Evolutionary conservation across 1,140 invertebrate species (phyloP).

Genomic region (Eriocheir sinensis): DNA sequence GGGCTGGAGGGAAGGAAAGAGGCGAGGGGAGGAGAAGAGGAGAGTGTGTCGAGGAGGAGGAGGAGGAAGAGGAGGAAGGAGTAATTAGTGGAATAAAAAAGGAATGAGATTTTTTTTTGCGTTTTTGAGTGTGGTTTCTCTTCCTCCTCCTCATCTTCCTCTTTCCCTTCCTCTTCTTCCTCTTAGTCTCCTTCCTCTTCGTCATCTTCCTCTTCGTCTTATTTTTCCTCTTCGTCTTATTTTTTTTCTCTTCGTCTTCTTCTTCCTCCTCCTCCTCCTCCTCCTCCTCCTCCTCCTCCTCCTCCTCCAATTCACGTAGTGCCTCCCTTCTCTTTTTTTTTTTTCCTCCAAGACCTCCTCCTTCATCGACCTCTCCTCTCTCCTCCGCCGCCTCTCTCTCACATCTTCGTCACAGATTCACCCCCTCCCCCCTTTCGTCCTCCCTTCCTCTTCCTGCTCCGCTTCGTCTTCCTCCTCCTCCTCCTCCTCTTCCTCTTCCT

Average conservation of each 20-base stretch:
- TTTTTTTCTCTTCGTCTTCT: not conserved
- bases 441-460: not conserved
- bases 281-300: not conserved
- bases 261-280: not conserved
- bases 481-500: not conserved
- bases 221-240: not conserved
- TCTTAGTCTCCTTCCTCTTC: not conserved
- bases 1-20: too few relatives aligned
- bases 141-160: not conserved
- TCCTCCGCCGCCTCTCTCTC: not conserved
- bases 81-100: constrained; percentile 18
- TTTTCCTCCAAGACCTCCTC: not conserved
- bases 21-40: too few relatives aligned
- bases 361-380: constrained; percentile 8
- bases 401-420: not conserved
- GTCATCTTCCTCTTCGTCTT: not conserved
- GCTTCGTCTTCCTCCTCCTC: not conserved
- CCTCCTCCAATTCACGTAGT: not conserved
- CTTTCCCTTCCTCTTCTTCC: constrained; percentile 7
- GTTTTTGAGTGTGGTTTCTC: not conserved
- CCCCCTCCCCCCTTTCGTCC: not conserved
- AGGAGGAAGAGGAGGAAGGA: not conserved
- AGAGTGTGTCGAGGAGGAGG: not conserved
- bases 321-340: not conserved
- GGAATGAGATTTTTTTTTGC: constrained; percentile 13